Base-by-base conservation (phyloP, 2,888 invertebrate genomes). In the Acheta domesticus region DNA sequence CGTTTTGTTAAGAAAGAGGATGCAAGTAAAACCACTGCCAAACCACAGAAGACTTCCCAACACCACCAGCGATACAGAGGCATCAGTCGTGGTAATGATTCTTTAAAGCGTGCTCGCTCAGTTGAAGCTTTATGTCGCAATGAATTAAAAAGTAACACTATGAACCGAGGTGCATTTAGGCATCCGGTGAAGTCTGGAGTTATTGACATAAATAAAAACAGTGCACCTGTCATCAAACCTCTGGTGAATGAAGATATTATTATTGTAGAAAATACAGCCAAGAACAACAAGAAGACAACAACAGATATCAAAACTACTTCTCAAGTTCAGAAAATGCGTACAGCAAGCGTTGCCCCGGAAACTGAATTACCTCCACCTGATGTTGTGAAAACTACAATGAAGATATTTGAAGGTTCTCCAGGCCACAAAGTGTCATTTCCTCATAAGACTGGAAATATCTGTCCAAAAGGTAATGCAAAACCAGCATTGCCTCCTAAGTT, bases 301-400 rank as follows among this genome's bases (percentile, higher is more conserved):
- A 62, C 62, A 19, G 62, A 62, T 14, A 62, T 19, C n/a, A 62
- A 62, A 62, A 62, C 62, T 19, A 75, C 77, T 50, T 75, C 49
- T 75, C 82, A 49, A 21, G 36, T 36, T 19, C 20, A 36, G 49
- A 78, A 81, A 36, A 50, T 77, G 21, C 19, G 80, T n/a, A 77
- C 79, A 86, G 85, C 81, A 88, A 85, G 84, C 86, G 86, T 80
- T 86, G 85, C 93, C 84, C 91, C 91, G 83, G 93, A 93, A 83
- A 91, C 91, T 19, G 96, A 96, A 84, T 89, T 95, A 77, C 97
- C 97, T 2, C 96, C 96, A 21, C 93, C 93, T 1, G 96, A 97
- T 88, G 92, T 96, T 83, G 97, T 97, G 81, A 94, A 94, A 84
- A 93, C 95, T 81, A 93, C 95, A 19, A 90, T 96, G 82, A 91